Base-by-base conservation (phyloP, 2,113 vertebrate genomes). In the Myiagra hebetior region DNA sequence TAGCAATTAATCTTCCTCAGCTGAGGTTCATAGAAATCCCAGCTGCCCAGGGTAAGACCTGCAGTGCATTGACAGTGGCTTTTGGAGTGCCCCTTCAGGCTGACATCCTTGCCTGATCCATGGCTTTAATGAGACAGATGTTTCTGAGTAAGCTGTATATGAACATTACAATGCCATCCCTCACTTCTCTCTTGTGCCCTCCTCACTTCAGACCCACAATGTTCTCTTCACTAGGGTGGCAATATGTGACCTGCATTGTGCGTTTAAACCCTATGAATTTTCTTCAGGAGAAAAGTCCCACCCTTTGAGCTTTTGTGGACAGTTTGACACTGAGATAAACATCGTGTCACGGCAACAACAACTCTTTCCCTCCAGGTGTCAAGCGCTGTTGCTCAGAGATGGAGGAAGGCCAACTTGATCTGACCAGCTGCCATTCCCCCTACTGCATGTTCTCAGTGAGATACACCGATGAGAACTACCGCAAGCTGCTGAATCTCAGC, bases 361-460 rank as follows among this genome's bases (percentile, higher is more conserved):
- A 80, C 47, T 86, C 84, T 83, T 88, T 67, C 39, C 73, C 31
- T 88, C 39, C 56, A 98, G 98, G 98, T 89, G 98, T 98, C 64
- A 98, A 97, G 53, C 96, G 98, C 52, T 97, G 95, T 6, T 97
- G 97, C 3, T 97, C 98, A 13, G 98, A 98, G 85, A 91, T 98
- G 94, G 97, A 98, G 42, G 95, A 30, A 57, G 98, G 98, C 62
- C 92, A 98, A 28, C 88, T 98, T 23, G 96, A 98, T 37, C 80
- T 98, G 85, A 98, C 94, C 26, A 96, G 97, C 46, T n/a, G 63
- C 33, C 41, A 49, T 53, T 98, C 97, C 11, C 98, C 98, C 5
- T 98, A 98, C 6, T 90, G 94, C 88, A 98, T 98, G 94, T 98
- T 97, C 82, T 92, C 98, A 0, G 95, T 98, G 81, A 97, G 96